Percentiles rank a stretch among this genome's conserved stretches.
These are phyloP conservation scores for Caenorhabditis becei DNA, from an alignment of 2,888 invertebrate genomes.

Conservation along the genomic window DNA sequence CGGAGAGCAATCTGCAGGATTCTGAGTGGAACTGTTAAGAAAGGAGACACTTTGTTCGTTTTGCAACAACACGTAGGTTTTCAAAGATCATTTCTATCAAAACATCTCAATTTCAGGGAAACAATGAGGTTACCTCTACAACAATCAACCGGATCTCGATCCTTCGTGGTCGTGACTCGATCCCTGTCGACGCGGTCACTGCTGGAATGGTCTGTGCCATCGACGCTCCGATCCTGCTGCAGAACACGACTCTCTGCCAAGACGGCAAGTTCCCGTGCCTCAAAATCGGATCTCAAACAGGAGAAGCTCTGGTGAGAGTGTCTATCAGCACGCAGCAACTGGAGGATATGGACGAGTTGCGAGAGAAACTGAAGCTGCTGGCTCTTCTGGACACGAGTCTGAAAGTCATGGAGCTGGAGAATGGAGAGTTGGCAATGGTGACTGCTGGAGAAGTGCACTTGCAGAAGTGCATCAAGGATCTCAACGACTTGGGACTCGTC, in stretches of 20 bases:
- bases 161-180: conserved; percentile 94
- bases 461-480: conserved; percentile 94
- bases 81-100: not conserved
- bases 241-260: conserved; percentile 90
- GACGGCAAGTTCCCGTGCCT: conserved; percentile 86
- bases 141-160: conserved; percentile 89
- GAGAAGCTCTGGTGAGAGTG: conserved; percentile 92
- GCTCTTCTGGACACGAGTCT: conserved; percentile 73
- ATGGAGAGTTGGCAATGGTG: conserved; percentile 94
- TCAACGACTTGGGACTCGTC: conserved; percentile 84
- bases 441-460: conserved; percentile 98
- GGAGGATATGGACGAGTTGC: conserved; percentile 72
- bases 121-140: conserved; percentile 37
- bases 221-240: conserved; percentile 82
- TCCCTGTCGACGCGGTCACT: conserved; percentile 85
- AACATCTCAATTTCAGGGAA: conserved; percentile 27
- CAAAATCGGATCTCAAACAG: conserved; percentile 84
- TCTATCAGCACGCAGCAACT: conserved; percentile 89
- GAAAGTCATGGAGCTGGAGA: conserved; percentile 87
- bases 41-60: conserved; percentile 50
- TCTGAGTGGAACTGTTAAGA: conserved; percentile 72
- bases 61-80: conserved; percentile 55
- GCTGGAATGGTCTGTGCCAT: conserved; percentile 76
- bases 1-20: conserved; percentile 75
- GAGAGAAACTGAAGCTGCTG: conserved; percentile 72